phyloP scores from a whole-genome alignment of 1,140 invertebrate genomes.

The Dendroctonus ponderosae region DNA sequence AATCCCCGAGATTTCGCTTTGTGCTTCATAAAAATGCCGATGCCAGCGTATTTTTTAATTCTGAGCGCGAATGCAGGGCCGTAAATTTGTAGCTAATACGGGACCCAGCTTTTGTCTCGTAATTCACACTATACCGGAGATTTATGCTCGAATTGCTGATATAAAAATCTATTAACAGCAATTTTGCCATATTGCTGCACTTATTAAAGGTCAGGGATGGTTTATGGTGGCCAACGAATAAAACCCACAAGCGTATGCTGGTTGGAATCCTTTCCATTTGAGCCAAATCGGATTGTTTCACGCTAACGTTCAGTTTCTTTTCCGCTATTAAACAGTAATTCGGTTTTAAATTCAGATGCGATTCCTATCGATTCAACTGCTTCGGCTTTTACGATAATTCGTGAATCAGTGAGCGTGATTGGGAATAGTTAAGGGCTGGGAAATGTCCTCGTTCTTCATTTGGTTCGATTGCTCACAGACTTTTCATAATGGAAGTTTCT shows the following conservation, averaged over 20 bases:
- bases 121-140: slow-evolving; percentile 16
- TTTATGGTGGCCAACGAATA: too few relatives aligned
- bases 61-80: slow-evolving; percentile 14
- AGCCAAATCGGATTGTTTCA: too few relatives aligned
- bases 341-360: slow-evolving; percentile 18
- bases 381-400: slow-evolving; percentile 6
- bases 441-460: too few relatives aligned
- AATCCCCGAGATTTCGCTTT: background rate
- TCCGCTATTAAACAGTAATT: slow-evolving; percentile 19
- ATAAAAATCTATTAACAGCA: slow-evolving; percentile 20
- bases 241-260: too few relatives aligned
- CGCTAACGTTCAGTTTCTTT: slow-evolving; percentile 1
- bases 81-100: slow-evolving; percentile 22
- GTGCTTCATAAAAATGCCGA: slow-evolving; percentile 19
- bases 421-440: background rate
- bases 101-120: slow-evolving; percentile 19
- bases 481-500: too few relatives aligned
- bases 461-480: too few relatives aligned
- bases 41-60: slow-evolving; percentile 27
- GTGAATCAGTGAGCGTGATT: slow-evolving; percentile 4
- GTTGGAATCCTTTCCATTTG: too few relatives aligned
- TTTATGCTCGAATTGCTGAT: slow-evolving; percentile 18
- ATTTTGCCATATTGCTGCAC: too few relatives aligned
- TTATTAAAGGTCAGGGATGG: too few relatives aligned
- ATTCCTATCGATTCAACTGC: slow-evolving; percentile 9